Conservation (phyloP, 2,113 vertebrate genomes). For the Cryptomyrus ogoouensis region DNA sequence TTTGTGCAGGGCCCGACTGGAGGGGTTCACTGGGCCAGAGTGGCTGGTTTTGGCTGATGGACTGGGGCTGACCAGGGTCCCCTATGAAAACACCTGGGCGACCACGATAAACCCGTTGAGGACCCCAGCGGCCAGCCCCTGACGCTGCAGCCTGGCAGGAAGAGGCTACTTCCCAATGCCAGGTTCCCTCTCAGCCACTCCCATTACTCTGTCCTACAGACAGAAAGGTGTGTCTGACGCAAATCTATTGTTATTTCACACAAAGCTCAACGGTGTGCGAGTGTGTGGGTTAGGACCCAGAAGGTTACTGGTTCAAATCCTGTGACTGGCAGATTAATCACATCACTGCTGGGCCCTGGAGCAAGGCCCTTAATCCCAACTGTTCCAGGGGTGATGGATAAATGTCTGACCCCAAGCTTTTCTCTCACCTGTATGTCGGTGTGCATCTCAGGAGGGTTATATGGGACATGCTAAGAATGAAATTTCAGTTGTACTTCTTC, state of each 20-base stretch:
- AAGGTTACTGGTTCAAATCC: not conserved
- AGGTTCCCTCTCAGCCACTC: not conserved
- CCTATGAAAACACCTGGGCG: not conserved
- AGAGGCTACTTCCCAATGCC: not conserved
- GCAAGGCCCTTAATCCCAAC: not conserved
- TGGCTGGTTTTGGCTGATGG: not conserved
- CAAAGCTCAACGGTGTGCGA: not conserved
- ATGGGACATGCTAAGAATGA: not conserved
- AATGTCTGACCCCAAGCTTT: not conserved
- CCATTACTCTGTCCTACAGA: not conserved
- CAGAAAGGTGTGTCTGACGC: not conserved
- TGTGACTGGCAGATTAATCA: not conserved
- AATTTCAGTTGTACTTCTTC: not conserved
- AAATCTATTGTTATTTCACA: not conserved
- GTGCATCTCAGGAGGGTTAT: not conserved
- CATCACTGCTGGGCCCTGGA: not conserved
- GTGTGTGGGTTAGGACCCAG: not conserved
- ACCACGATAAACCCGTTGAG: not conserved
- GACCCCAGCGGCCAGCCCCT: not conserved
- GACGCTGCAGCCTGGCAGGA: not conserved
- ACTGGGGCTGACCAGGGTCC: not conserved
- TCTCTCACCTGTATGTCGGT: not conserved
- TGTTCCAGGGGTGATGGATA: not conserved
- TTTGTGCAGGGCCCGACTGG: slow-evolving; percentile 90
- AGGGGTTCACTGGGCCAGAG: not conserved